Evolutionary conservation across 1,140 invertebrate genomes (phyloP).

Genomic region (Nasonia giraulti): DNA sequence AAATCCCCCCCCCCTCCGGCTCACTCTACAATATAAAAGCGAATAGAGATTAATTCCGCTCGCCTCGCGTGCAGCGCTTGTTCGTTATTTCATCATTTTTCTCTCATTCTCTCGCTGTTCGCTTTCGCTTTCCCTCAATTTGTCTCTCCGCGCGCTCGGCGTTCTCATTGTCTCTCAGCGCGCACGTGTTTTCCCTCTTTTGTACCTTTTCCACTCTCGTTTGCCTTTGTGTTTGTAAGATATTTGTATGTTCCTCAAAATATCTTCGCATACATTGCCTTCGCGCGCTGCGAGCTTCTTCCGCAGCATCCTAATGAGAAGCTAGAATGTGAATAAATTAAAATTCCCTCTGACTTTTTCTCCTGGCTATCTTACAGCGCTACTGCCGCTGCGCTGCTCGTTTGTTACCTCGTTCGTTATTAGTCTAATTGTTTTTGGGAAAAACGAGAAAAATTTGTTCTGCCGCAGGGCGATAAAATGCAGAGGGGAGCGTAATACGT

Average conservation of each 20-base stretch:
- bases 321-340: slow-evolving; percentile 8
- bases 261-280: background rate
- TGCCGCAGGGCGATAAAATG: no score
- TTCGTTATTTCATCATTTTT: slow-evolving; percentile 11
- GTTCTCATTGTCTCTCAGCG: slow-evolving; percentile 24
- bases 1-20: no score
- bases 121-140: slow-evolving; percentile 42
- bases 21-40: no score
- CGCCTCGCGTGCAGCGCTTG: background rate
- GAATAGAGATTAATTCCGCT: background rate
- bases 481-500: no score
- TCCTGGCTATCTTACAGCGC: no score
- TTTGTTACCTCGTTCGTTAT: no score
- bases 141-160: slow-evolving; percentile 5
- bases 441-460: no score
- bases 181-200: background rate
- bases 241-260: slow-evolving; percentile 30
- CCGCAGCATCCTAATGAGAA: background rate
- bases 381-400: no score
- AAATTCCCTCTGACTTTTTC: slow-evolving; percentile 18
- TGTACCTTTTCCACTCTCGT: background rate
- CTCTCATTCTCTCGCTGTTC: background rate
- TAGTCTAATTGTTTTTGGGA: no score
- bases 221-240: slow-evolving; percentile 17
- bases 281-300: background rate